phyloP scores from a whole-genome alignment of 2,888 invertebrate species.

The Drosophila rubida region DNA sequence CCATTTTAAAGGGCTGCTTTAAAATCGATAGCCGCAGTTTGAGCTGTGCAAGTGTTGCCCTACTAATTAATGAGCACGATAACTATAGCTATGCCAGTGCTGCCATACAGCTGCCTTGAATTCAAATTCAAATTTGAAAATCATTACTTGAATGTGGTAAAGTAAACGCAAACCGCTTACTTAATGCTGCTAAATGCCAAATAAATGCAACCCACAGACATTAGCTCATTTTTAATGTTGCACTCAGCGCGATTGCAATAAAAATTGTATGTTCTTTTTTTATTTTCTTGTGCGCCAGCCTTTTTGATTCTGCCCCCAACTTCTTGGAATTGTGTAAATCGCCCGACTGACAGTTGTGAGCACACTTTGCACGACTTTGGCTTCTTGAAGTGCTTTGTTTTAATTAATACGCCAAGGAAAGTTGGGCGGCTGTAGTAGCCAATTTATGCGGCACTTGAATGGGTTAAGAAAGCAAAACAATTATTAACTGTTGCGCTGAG shows the following conservation, averaged over 20 bases:
- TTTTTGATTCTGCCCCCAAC: background rate
- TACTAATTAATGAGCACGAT: background rate
- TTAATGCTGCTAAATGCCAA: no score
- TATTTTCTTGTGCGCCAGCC: background rate
- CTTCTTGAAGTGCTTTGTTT: background rate
- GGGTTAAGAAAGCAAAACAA: slow-evolving; percentile 51
- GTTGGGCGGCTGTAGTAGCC: background rate
- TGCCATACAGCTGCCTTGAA: no score
- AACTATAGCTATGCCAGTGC: no score
- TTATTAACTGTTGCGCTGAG: slow-evolving; percentile 55
- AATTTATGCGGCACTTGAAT: slow-evolving; percentile 16
- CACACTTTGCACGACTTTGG: background rate
- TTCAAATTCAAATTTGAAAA: no score
- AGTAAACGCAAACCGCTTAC: no score
- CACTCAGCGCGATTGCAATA: background rate
- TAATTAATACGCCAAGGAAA: background rate
- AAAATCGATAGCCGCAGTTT: background rate
- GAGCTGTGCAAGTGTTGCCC: background rate
- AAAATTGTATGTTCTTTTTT: background rate
- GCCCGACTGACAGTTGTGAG: background rate
- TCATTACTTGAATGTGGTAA: no score
- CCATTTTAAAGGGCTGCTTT: background rate
- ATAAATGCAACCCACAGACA: no score
- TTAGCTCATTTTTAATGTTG: background rate
- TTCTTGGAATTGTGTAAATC: no score